phyloP scores from a whole-genome alignment of 2,113 vertebrate species.

The Onychostoma macrolepis region DNA sequence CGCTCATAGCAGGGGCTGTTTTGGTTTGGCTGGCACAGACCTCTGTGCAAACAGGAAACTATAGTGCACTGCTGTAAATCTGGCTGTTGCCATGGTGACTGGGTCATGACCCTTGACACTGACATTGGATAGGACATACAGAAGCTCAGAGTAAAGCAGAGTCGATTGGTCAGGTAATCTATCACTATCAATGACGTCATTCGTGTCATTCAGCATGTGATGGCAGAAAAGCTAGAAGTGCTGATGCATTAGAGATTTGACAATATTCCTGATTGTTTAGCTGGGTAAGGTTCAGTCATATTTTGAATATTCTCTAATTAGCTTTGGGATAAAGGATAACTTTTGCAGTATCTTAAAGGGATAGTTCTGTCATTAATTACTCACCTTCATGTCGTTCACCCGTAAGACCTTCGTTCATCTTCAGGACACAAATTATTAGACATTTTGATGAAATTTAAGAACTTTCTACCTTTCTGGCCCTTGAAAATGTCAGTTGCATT shows the following conservation, averaged over 20 bases:
- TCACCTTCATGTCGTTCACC: too few relatives aligned
- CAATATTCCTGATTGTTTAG: background rate
- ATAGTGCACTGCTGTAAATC: conserved; percentile 41
- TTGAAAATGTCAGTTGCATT: too few relatives aligned
- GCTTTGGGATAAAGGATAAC: background rate
- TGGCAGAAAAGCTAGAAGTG: background rate
- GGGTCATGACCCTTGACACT: conserved; percentile 44
- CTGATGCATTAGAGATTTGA: background rate
- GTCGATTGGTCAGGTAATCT: conserved; percentile 25
- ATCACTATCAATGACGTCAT: background rate
- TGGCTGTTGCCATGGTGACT: conserved; percentile 39
- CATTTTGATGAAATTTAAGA: too few relatives aligned
- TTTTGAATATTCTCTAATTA: too few relatives aligned
- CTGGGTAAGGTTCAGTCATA: background rate
- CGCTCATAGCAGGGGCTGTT: conserved; percentile 49
- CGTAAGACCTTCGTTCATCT: too few relatives aligned
- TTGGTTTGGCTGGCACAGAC: conserved; percentile 52
- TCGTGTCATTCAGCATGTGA: too few relatives aligned
- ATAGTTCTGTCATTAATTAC: too few relatives aligned
- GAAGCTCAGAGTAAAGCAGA: conserved; percentile 14
- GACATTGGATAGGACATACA: conserved; percentile 40
- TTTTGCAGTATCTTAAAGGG: background rate
- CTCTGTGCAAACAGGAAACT: conserved; percentile 53
- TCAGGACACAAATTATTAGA: too few relatives aligned
- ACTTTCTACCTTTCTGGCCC: too few relatives aligned